Evolutionary conservation across 2,113 vertebrate genomes (phyloP).

Genomic region (Heloderma charlesbogerti): DNA sequence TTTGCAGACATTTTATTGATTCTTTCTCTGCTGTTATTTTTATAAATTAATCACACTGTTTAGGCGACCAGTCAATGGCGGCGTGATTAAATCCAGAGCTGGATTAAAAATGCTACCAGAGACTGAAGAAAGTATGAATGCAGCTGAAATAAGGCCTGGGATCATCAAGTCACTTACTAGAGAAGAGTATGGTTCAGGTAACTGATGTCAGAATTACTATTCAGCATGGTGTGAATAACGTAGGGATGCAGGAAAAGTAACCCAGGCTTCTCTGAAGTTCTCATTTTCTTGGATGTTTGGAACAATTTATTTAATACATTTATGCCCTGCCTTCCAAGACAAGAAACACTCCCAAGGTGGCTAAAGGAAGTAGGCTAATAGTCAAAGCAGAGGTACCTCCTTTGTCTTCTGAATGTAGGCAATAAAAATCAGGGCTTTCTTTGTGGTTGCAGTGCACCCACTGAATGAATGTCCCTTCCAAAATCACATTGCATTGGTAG

Average conservation of each 20-base stretch:
- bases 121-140: background rate
- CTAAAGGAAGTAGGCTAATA: background rate
- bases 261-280: background rate
- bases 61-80: background rate
- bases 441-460: too few relatives aligned
- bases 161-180: background rate
- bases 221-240: background rate
- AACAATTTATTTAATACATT: background rate
- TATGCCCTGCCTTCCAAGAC: background rate
- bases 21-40: conserved; percentile 17
- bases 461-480: background rate
- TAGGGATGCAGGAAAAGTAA: background rate
- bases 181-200: background rate
- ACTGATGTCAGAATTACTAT: background rate
- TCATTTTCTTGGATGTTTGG: background rate
- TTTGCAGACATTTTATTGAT: conserved; percentile 39
- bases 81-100: background rate
- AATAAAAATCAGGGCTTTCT: background rate
- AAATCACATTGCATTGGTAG: background rate
- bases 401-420: background rate
- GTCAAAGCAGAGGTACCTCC: background rate
- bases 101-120: conserved; percentile 30
- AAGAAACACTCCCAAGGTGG: background rate
- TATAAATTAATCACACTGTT: conserved; percentile 38
- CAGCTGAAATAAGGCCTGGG: background rate